Conservation (phyloP, 2,797 vertebrate species). For the Huso huso region DNA sequence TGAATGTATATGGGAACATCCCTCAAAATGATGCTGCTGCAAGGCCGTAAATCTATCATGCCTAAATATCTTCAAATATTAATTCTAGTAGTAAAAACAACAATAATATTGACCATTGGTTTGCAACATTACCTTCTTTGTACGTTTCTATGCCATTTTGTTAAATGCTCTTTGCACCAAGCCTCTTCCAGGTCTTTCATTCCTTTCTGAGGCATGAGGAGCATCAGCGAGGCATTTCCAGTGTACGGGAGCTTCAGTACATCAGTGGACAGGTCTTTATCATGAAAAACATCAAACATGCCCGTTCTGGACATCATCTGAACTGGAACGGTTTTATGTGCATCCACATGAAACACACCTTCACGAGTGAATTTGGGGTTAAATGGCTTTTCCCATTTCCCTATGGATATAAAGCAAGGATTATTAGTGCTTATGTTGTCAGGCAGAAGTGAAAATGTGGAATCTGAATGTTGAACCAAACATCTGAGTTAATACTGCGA, state of each 20-base stretch:
- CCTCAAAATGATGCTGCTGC: too few species aligned
- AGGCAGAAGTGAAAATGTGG: too few species aligned
- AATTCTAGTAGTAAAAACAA: neutral
- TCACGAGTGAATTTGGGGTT: slow-evolving; percentile 22
- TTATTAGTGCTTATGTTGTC: too few species aligned
- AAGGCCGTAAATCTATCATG: too few species aligned
- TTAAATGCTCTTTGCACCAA: slow-evolving; percentile 36
- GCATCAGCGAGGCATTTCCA: slow-evolving; percentile 53
- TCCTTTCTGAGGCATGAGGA: slow-evolving; percentile 46
- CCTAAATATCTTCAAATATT: too few species aligned
- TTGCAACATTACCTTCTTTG: slow-evolving; percentile 28
- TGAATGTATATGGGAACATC: too few species aligned
- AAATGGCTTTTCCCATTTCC: slow-evolving; percentile 54
- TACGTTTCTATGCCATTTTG: slow-evolving; percentile 53
- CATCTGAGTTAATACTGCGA: too few species aligned
- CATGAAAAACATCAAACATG: slow-evolving; percentile 26
- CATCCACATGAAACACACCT: slow-evolving; percentile 40
- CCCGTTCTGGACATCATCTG: slow-evolving; percentile 53
- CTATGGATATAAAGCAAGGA: slow-evolving; percentile 31
- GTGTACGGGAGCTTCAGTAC: slow-evolving; percentile 57
- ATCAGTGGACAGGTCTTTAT: slow-evolving; percentile 35
- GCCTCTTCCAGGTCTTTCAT: slow-evolving; percentile 42
- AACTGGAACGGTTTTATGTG: slow-evolving; percentile 44
- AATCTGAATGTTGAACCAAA: too few species aligned
- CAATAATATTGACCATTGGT: neutral